Conservation (phyloP, 2,888 invertebrate genomes). For the Luperina nickerlii region DNA sequence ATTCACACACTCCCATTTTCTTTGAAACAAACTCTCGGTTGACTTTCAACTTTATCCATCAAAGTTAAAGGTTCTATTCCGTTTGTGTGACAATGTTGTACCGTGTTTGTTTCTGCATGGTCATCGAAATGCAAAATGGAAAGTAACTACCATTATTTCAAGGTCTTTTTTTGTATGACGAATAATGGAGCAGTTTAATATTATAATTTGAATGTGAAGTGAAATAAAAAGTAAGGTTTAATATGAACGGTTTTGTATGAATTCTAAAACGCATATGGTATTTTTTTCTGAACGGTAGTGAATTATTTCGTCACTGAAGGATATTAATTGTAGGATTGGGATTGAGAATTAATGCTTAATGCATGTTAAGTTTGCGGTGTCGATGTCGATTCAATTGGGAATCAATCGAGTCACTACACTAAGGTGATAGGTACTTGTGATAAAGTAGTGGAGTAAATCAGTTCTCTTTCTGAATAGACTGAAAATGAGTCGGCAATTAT, state of each 20-base stretch:
- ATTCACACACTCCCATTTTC: conserved; percentile 46
- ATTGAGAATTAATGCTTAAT: conserved; percentile 13
- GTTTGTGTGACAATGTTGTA: conserved; percentile 13
- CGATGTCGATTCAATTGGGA: conserved; percentile 2
- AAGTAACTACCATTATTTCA: conserved; percentile 30
- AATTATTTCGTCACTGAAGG: conserved; percentile 43
- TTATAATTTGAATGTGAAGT: conserved; percentile 79
- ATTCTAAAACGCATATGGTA: conserved; percentile 50
- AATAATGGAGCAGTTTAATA: conserved; percentile 73
- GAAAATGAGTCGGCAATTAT: background rate
- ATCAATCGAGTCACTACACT: background rate
- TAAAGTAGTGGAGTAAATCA: no score
- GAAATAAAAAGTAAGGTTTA: conserved; percentile 74
- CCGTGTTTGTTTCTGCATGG: conserved; percentile 17
- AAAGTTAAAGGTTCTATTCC: conserved; percentile 57
- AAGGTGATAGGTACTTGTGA: no score
- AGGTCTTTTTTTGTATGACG: conserved; percentile 53
- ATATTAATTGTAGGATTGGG: conserved; percentile 9
- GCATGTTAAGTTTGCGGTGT: conserved; percentile 16
- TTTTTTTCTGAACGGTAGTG: conserved; percentile 31
- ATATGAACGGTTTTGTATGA: conserved; percentile 75
- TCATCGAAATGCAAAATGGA: conserved; percentile 34
- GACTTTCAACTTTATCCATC: conserved; percentile 66
- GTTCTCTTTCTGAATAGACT: no score
- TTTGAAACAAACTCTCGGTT: conserved; percentile 46